Percentiles rank a stretch among this genome's conserved stretches.
Evolutionary conservation across 2,888 invertebrate species (phyloP).

Genomic region (Calliphora vomitoria): DNA sequence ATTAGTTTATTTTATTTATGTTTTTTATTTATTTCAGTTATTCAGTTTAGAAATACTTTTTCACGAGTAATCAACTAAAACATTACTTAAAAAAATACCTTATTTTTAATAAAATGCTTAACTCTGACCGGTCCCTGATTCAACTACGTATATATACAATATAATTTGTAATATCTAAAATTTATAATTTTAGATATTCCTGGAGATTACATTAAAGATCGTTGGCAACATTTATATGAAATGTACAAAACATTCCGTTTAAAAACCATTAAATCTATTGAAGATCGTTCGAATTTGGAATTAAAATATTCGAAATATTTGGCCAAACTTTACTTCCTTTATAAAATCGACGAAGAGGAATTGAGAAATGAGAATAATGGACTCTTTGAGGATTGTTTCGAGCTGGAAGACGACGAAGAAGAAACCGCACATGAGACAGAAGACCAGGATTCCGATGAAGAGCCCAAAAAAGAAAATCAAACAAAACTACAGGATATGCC

Average conservation of each 20-base stretch:
- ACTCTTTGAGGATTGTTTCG: slow-evolving; percentile 77
- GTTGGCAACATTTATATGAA: slow-evolving; percentile 82
- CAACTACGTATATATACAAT: no score
- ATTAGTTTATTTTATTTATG: no score
- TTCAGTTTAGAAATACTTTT: no score
- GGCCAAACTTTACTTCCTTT: slow-evolving; percentile 80
- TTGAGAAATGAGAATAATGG: slow-evolving; percentile 79
- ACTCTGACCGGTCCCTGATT: no score
- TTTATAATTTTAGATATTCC: slow-evolving; percentile 62
- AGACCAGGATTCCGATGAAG: slow-evolving; percentile 41
- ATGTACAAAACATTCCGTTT: slow-evolving; percentile 82
- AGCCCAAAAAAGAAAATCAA: slow-evolving; percentile 14
- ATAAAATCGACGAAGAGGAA: slow-evolving; percentile 81
- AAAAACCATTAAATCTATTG: slow-evolving; percentile 80
- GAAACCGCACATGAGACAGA: slow-evolving; percentile 50
- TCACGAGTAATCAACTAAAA: no score
- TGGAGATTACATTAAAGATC: slow-evolving; percentile 79
- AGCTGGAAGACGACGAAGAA: slow-evolving; percentile 70
- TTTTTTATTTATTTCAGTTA: no score
- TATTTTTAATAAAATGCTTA: no score
- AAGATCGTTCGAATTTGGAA: slow-evolving; percentile 79
- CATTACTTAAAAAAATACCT: no score
- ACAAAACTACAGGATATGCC: slow-evolving; percentile 79
- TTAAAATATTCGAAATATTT: slow-evolving; percentile 82
- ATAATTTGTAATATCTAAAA: neutral